These are phyloP conservation scores for Cecidostiba fungosa DNA, from an alignment of 2,888 invertebrate genomes.

Conservation along the genomic window DNA sequence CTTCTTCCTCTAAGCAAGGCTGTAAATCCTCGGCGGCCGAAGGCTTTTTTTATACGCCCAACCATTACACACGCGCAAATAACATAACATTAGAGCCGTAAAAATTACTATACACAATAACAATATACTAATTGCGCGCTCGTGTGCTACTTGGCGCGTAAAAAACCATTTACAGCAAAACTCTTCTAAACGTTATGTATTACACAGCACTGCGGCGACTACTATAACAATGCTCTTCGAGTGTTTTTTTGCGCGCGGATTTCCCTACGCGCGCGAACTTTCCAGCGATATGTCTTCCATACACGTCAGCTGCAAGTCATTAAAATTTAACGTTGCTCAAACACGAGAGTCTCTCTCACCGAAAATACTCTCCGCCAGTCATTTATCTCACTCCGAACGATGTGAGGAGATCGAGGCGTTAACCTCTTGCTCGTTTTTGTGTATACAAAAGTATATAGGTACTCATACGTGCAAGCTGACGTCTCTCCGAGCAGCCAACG, in stretches of 20 bases:
- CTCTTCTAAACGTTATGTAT: constrained; percentile 5
- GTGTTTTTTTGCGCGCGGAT: background rate
- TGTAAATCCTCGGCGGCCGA: background rate
- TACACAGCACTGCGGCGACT: background rate
- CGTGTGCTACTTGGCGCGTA: constrained; percentile 9
- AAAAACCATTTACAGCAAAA: constrained; percentile 10
- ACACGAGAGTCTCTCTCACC: background rate
- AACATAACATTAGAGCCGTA: background rate
- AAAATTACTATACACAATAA: background rate
- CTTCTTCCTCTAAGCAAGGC: background rate
- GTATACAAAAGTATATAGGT: background rate
- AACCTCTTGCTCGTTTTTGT: background rate
- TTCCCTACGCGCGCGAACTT: background rate
- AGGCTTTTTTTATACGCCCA: background rate
- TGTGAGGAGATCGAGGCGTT: background rate
- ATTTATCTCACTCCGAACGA: background rate
- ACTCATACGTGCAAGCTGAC: background rate
- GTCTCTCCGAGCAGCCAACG: background rate
- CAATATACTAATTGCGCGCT: constrained; percentile 9
- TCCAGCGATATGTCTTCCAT: background rate
- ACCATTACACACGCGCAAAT: background rate
- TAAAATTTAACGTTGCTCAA: constrained; percentile 13
- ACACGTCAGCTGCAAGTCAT: background rate
- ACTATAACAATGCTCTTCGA: background rate
- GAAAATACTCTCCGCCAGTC: background rate